These are phyloP conservation scores for Oscarella lobularis DNA, from an alignment of 37 sponge, comb jelly and placozoan species.

Conservation along the genomic window DNA sequence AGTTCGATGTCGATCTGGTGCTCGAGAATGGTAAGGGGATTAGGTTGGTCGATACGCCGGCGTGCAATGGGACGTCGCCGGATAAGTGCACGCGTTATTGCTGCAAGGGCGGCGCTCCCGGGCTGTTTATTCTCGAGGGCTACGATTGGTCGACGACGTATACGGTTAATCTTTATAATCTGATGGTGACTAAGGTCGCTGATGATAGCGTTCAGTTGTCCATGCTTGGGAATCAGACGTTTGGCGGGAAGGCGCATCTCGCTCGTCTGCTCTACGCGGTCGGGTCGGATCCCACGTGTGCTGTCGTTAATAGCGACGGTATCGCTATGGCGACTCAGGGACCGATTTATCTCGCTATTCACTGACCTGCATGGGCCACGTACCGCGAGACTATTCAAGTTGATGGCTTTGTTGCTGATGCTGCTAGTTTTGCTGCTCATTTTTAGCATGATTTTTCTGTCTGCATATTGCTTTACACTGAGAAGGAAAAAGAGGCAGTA, in stretches of 20 bases:
- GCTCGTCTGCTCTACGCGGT: background rate
- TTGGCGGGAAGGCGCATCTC: background rate
- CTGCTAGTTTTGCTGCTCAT: no score
- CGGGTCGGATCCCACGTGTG: background rate
- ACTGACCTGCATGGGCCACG: no score
- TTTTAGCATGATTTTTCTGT: no score
- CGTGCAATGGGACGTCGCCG: background rate
- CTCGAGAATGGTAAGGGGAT: background rate
- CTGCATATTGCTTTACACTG: no score
- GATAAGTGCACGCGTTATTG: background rate
- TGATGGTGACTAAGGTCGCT: background rate
- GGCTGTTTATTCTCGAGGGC: background rate
- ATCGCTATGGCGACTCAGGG: constrained; percentile 1
- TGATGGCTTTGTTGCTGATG: no score
- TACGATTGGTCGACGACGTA: background rate
- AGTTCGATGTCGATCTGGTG: background rate
- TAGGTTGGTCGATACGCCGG: background rate
- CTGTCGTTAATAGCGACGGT: background rate
- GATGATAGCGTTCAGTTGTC: background rate
- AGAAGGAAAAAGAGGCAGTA: no score
- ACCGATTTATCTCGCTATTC: background rate
- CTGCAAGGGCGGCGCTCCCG: background rate
- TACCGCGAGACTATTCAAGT: no score
- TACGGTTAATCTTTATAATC: background rate
- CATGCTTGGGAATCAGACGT: background rate